Evolutionary conservation across 2,113 vertebrate genomes (phyloP).

Genomic region (Speoplatyrhinus poulsoni): DNA sequence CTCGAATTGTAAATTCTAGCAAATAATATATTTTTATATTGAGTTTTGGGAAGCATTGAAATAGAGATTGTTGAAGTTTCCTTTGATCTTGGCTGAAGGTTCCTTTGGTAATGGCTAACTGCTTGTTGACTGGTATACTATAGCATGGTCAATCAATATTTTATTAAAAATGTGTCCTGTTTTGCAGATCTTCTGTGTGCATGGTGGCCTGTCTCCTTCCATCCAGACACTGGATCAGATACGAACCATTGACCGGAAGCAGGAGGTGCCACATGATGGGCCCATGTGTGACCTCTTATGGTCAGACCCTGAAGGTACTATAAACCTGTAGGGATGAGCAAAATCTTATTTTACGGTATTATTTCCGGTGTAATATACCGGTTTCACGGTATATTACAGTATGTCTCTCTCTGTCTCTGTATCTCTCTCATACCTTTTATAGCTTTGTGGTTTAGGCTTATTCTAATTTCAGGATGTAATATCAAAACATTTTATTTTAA

Average conservation of each 20-base stretch:
- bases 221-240: constrained; percentile 97
- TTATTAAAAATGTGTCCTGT: background rate
- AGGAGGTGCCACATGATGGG: constrained; percentile 94
- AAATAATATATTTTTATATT: too few species aligned
- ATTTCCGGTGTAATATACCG: background rate
- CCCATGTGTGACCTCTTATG: constrained; percentile 96
- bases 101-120: too few species aligned
- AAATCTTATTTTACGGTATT: background rate
- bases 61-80: too few species aligned
- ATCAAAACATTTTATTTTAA: too few species aligned
- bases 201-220: constrained; percentile 91
- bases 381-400: background rate
- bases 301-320: constrained; percentile 93
- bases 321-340: background rate
- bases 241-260: constrained; percentile 93
- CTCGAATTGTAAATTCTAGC: too few species aligned
- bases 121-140: background rate
- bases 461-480: too few species aligned
- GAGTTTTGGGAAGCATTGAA: too few species aligned
- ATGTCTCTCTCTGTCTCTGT: background rate
- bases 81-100: too few species aligned
- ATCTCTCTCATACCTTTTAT: too few species aligned
- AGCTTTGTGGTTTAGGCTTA: too few species aligned
- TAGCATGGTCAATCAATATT: background rate
- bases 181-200: constrained; percentile 85